Percentiles rank a stretch among this genome's conserved stretches.
Conservation (phyloP, 1,140 invertebrate species). For the Anoplophora glabripennis region DNA sequence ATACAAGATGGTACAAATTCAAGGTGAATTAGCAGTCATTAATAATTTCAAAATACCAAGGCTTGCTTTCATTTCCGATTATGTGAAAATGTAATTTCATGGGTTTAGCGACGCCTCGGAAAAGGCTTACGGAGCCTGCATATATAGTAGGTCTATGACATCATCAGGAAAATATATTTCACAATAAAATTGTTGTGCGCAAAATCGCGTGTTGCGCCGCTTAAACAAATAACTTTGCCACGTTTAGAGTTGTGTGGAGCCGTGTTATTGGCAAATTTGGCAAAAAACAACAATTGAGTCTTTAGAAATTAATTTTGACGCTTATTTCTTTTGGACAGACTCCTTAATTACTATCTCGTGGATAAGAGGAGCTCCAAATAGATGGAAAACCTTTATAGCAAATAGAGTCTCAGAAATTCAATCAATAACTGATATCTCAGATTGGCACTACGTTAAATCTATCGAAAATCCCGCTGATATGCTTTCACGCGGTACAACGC, state of each 20-base stretch:
- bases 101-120: not conserved
- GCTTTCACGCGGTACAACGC: conserved; percentile 32
- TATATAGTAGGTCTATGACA: not conserved
- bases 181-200: no score
- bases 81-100: not conserved
- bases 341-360: conserved; percentile 22
- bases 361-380: conserved; percentile 38
- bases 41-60: not conserved
- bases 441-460: conserved; percentile 49
- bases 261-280: no score
- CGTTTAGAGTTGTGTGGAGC: no score
- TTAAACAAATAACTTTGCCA: no score
- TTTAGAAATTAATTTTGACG: no score
- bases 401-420: conserved; percentile 47
- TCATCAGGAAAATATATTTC: no score
- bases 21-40: not conserved
- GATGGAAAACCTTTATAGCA: conserved; percentile 43
- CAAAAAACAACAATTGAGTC: no score
- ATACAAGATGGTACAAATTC: not conserved
- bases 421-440: conserved; percentile 15
- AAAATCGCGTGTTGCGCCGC: no score
- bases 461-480: conserved; percentile 46
- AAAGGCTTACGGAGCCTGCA: not conserved
- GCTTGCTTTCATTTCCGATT: not conserved
- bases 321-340: no score